Evolutionary conservation across 2,888 invertebrate genomes (phyloP).

Genomic region (Diloba caeruleocephala): DNA sequence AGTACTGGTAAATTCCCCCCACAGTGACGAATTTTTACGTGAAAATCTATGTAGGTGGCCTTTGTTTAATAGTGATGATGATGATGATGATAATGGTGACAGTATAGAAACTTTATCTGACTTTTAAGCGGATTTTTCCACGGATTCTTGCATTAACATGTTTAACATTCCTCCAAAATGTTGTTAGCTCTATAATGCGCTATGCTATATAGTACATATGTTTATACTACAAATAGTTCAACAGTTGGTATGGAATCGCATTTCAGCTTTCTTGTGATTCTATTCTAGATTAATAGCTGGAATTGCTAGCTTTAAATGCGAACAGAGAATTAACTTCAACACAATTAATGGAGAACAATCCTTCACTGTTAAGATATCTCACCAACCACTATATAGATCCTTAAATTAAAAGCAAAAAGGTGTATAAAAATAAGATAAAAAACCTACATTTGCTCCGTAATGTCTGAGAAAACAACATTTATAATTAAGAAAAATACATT

Average conservation of each 20-base stretch:
- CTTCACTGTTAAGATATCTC: conserved; percentile 14
- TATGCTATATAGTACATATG: neutral
- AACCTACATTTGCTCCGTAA: too few species aligned
- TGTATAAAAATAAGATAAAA: neutral
- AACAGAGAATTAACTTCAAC: conserved; percentile 20
- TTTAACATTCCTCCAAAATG: neutral
- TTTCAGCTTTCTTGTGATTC: conserved; percentile 1
- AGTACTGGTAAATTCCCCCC: too few species aligned
- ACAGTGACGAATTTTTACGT: too few species aligned
- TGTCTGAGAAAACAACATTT: too few species aligned
- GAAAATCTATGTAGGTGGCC: too few species aligned
- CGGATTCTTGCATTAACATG: too few species aligned
- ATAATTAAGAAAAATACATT: neutral
- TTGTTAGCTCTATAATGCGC: conserved; percentile 1
- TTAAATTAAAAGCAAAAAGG: neutral
- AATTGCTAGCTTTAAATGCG: conserved; percentile 17
- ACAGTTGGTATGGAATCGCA: neutral
- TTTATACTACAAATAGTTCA: conserved; percentile 2
- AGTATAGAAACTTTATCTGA: too few species aligned
- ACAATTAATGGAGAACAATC: conserved; percentile 26
- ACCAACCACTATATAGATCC: neutral
- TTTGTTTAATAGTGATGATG: too few species aligned
- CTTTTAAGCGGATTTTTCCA: too few species aligned
- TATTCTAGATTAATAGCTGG: conserved; percentile 19
- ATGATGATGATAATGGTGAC: too few species aligned